phyloP scores from a whole-genome alignment of 2,888 invertebrate species.

The Tetramorium bicarinatum region DNA sequence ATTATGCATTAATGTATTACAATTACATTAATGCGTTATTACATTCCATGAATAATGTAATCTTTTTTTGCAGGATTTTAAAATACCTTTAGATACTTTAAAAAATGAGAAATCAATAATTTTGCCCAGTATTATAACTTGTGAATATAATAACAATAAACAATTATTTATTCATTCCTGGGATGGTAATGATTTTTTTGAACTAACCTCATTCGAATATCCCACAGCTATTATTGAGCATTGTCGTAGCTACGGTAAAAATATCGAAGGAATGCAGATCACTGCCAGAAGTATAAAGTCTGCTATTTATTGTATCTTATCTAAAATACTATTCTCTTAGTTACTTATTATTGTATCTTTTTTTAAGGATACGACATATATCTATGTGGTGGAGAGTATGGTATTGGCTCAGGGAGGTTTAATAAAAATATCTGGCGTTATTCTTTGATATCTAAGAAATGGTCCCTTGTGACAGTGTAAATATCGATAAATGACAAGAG shows the following conservation, averaged over 20 bases:
- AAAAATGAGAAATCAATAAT: slow-evolving; percentile 43
- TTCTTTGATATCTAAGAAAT: slow-evolving; percentile 79
- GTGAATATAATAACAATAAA: background rate
- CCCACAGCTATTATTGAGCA: slow-evolving; percentile 42
- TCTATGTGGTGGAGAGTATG: slow-evolving; percentile 79
- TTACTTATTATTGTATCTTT: slow-evolving; percentile 9
- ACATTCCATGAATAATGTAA: background rate
- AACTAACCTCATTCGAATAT: background rate
- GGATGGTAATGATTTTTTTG: slow-evolving; percentile 1
- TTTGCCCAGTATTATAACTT: slow-evolving; percentile 54
- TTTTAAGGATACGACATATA: slow-evolving; percentile 79
- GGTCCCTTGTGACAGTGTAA: slow-evolving; percentile 78
- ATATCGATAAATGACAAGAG: background rate
- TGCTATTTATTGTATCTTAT: slow-evolving; percentile 14
- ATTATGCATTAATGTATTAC: no score
- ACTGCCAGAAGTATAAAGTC: slow-evolving; percentile 75
- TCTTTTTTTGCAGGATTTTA: background rate
- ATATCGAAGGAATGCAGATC: slow-evolving; percentile 74
- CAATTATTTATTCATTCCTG: slow-evolving; percentile 10
- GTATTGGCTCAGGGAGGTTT: slow-evolving; percentile 74
- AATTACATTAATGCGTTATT: no score
- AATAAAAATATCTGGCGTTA: slow-evolving; percentile 79
- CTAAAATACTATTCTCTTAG: background rate
- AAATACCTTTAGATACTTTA: background rate
- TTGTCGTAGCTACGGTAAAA: slow-evolving; percentile 32